Evolutionary conservation across 2,888 invertebrate species (phyloP), one percentile per base, ranked within the genome.

Genomic region (Thymelicus acteon): DNA sequence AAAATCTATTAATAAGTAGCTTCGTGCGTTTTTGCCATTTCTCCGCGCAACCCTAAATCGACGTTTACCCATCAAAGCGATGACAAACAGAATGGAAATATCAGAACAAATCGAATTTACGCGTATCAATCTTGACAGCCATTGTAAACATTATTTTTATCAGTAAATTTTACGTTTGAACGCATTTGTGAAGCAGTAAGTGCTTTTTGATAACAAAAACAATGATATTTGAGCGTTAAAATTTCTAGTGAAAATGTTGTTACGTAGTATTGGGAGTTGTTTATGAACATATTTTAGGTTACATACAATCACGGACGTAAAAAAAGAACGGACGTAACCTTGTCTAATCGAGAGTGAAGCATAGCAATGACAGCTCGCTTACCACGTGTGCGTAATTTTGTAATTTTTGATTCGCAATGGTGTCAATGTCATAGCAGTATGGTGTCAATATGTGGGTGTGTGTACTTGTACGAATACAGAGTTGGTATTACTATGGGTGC

Each of bases 191-290:
- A 12, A 24, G 3, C 54, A 12, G 12, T 54, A 54, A 54, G 19
- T 54, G 24, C 54, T 54, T 54, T 31, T 54, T 54, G 54, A 54
- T 54, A 54, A 24, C 24, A 24, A 24, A 54, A 54, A 54, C 24
- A 54, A 54, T 24, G 24, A 24, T 19, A 54, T 54, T 54, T 54
- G 12, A 24, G 8, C 8, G 54, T 24, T 24, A 24, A 24, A 54
- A 54, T 24, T 15, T 19, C 8, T 7, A 8, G 0, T 52, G 52
- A 15, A 15, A 7, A 52, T 19, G 7, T 15, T 49, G 7, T 49
- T 10, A 49, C 2, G 6, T 49, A 10, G 7, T 10, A 44, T 2
- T 19, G 8, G 1, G 2, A 8, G 44, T 44, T 44, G 10, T 44
- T 8, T 44, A 40, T 7, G 6, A 44, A 44, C 8, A 44, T 8